Percentiles rank a stretch among this genome's conserved stretches.
Conservation (phyloP, 2,888 invertebrate genomes). For the Drymonia ruficornis region DNA sequence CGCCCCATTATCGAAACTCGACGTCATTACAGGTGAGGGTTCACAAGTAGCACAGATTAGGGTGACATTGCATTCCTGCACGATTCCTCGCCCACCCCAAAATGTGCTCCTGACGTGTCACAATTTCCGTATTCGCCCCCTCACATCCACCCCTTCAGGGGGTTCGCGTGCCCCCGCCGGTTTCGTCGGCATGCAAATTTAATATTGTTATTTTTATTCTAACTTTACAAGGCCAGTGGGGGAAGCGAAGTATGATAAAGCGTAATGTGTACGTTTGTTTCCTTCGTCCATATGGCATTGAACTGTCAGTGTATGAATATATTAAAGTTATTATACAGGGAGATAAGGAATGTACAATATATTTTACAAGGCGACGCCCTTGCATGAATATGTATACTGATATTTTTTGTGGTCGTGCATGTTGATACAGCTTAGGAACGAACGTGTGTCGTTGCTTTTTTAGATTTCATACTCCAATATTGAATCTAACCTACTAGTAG, state of each 20-base stretch:
- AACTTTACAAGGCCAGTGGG: conserved; percentile 80
- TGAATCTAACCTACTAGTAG: too few species aligned
- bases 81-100: conserved; percentile 54
- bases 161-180: conserved; percentile 53
- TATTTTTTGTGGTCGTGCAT: too few species aligned
- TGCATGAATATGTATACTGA: too few species aligned
- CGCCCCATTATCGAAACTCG: conserved; percentile 29
- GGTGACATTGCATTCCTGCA: conserved; percentile 73
- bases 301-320: neutral
- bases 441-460: too few species aligned
- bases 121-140: conserved; percentile 39
- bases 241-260: conserved; percentile 67
- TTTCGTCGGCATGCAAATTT: conserved; percentile 78
- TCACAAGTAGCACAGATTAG: conserved; percentile 50
- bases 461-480: too few species aligned
- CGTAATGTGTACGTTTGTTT: conserved; percentile 42
- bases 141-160: conserved; percentile 20
- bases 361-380: neutral
- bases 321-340: neutral
- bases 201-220: conserved; percentile 77
- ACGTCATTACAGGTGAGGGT: conserved; percentile 44
- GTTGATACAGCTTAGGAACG: too few species aligned
- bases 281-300: conserved; percentile 1
- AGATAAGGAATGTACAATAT: too few species aligned
- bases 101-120: conserved; percentile 56